These are phyloP conservation scores for Balaenoptera acutorostrata DNA, from an alignment of 2,113 vertebrate genomes.

Conservation along the genomic window DNA sequence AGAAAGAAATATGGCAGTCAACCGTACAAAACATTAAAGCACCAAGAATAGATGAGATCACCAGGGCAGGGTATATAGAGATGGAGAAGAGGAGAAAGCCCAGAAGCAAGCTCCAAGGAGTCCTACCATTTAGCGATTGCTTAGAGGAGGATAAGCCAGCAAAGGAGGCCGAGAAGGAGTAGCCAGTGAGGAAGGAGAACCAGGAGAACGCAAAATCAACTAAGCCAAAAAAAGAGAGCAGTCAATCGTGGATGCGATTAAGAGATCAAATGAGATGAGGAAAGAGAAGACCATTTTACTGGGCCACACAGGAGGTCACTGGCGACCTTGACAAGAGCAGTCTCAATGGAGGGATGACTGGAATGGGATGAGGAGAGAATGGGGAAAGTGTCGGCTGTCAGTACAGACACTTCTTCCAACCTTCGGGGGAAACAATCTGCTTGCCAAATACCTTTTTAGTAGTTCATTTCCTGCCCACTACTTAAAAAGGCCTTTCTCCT, in stretches of 20 bases:
- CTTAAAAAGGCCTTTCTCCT: constrained; percentile 13
- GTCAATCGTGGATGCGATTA: neutral
- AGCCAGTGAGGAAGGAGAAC: neutral
- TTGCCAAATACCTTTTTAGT: constrained; percentile 37
- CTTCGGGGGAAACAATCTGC: neutral
- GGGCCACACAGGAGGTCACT: neutral
- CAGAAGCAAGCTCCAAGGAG: neutral
- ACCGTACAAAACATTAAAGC: neutral
- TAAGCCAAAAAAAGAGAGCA: neutral
- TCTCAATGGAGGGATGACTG: neutral
- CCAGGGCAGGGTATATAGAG: neutral
- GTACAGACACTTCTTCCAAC: neutral
- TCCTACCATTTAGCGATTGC: neutral
- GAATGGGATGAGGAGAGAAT: neutral
- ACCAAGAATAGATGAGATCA: neutral
- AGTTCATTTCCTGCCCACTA: constrained; percentile 10
- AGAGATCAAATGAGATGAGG: neutral
- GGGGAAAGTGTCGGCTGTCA: neutral
- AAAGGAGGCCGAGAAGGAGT: neutral
- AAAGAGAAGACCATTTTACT: neutral
- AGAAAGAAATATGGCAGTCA: neutral
- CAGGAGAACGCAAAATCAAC: neutral
- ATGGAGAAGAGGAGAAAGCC: neutral
- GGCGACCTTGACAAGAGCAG: neutral
- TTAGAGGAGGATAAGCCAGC: neutral